Conservation (phyloP, 2,797 vertebrate genomes). For the Acomys russatus region DNA sequence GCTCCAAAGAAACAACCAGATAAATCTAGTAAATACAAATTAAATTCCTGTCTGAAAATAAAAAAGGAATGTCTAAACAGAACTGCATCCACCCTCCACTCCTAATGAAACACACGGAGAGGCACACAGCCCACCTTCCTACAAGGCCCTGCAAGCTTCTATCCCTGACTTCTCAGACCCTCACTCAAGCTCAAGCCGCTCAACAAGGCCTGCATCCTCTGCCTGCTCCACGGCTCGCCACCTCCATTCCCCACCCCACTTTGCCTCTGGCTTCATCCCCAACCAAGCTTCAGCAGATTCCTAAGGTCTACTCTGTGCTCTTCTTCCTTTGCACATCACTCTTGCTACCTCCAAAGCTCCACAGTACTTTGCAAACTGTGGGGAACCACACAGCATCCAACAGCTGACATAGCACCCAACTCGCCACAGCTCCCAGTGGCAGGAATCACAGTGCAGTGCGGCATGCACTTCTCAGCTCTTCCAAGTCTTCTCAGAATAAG, state of each 20-base stretch:
- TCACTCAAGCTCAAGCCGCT: neutral
- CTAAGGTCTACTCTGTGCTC: neutral
- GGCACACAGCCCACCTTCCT: neutral
- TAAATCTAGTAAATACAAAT: neutral
- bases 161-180: neutral
- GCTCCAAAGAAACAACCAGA: constrained; percentile 45
- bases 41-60: constrained; percentile 3
- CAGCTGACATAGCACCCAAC: neutral
- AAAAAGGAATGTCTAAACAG: constrained; percentile 38
- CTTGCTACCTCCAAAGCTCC: neutral
- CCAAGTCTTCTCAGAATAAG: constrained; percentile 1
- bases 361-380: neutral
- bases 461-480: neutral
- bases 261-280: neutral
- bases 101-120: neutral
- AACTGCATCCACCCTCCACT: neutral
- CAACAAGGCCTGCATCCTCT: neutral
- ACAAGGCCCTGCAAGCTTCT: neutral
- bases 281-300: constrained; percentile 13
- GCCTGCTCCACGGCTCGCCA: neutral
- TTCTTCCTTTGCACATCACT: neutral
- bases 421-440: neutral
- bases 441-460: neutral
- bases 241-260: neutral
- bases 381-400: neutral